Percentiles rank a stretch among this genome's conserved stretches.
phyloP scores from a whole-genome alignment of 2,797 vertebrate genomes.

The Cirrhinus molitorella region DNA sequence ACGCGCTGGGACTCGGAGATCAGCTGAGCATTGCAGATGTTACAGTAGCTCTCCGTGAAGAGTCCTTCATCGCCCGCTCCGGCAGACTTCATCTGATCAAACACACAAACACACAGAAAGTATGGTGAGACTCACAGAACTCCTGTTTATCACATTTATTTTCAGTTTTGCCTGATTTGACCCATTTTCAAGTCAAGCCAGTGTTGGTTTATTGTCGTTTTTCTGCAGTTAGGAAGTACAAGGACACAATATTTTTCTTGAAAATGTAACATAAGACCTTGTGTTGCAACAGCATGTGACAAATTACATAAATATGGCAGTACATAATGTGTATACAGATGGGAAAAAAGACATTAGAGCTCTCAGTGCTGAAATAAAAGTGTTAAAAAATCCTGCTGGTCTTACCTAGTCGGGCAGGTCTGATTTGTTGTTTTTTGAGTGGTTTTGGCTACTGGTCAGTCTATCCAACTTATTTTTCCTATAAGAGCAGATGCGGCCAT shows the following conservation, averaged over 20 bases:
- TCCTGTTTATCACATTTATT: background rate
- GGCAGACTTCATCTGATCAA: slow-evolving; percentile 74
- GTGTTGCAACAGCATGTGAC: background rate
- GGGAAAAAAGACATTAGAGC: background rate
- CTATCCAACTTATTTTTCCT: too few relatives aligned
- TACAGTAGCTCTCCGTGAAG: slow-evolving; percentile 77
- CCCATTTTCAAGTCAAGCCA: background rate
- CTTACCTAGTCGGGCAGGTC: background rate
- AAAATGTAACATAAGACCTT: background rate
- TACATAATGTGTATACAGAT: background rate
- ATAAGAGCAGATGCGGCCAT: too few relatives aligned
- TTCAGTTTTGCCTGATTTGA: background rate
- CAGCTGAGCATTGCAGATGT: slow-evolving; percentile 77
- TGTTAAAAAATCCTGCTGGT: too few relatives aligned
- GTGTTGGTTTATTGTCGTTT: background rate
- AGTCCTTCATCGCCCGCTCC: slow-evolving; percentile 67
- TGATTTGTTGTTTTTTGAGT: background rate
- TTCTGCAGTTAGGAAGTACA: background rate
- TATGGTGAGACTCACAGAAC: background rate
- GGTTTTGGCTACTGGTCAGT: background rate
- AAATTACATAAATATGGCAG: background rate
- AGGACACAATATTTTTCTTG: background rate
- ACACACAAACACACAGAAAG: slow-evolving; percentile 15
- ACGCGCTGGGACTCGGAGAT: slow-evolving; percentile 77
- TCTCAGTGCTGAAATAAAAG: background rate